phyloP scores from a whole-genome alignment of 2,888 invertebrate species.

The Mesopsocus fuscifrons region DNA sequence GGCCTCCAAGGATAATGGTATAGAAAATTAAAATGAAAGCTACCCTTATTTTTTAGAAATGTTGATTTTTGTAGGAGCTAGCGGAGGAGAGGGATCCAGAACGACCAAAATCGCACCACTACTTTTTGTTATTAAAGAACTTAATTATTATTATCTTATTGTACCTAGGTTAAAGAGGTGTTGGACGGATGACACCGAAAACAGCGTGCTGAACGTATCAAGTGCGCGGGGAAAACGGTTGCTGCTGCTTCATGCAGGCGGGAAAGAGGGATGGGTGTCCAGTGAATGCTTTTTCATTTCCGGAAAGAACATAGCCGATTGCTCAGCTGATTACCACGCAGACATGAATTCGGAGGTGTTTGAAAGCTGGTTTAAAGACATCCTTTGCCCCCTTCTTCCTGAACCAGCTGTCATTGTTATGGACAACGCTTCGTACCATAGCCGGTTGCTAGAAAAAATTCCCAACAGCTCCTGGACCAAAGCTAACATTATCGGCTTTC shows the following conservation, averaged over 20 bases:
- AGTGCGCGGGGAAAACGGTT: neutral
- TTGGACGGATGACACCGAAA: conserved; percentile 8
- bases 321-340: neutral
- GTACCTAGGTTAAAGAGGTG: too few species aligned
- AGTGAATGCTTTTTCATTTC: neutral
- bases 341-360: conserved; percentile 2
- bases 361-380: neutral
- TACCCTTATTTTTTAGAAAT: too few species aligned
- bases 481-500: neutral
- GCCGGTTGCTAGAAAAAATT: neutral
- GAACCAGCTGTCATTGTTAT: neutral
- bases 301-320: neutral
- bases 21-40: too few species aligned
- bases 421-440: conserved; percentile 2
- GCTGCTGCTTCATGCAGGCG: conserved; percentile 1
- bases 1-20: too few species aligned
- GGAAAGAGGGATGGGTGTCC: neutral
- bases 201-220: neutral
- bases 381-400: neutral
- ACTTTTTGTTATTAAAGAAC: too few species aligned
- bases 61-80: too few species aligned
- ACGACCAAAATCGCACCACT: too few species aligned
- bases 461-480: neutral
- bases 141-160: too few species aligned
- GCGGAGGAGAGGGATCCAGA: too few species aligned